Base-by-base conservation (phyloP, 2,113 vertebrate genomes). In the Carlito syrichta region DNA sequence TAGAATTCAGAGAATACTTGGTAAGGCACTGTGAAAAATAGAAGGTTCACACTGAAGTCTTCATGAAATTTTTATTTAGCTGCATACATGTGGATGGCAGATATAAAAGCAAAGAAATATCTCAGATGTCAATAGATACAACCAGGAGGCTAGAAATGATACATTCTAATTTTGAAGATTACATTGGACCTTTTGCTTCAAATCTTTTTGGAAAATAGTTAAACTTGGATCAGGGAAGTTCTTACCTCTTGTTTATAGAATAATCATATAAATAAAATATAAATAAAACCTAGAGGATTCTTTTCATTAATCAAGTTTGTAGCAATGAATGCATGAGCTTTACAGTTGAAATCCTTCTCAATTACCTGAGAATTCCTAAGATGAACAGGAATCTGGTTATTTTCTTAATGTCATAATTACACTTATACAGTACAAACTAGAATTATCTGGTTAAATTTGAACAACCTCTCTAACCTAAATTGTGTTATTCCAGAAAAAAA, bases 381-480 rank as follows among this genome's bases (percentile, higher is more conserved):
- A 83, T 73, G 35, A 96, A 78, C 16, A 43, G 25, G 38, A 62
- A 43, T 20, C 50, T 13, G 32, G 27, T 48, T 82, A 79, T 84
- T 89, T 73, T 79, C 78, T 83, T 89, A 79, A 94, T 76, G 38
- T 77, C 19, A 89, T 82, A 91, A 60, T 7, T 93, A 1, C 2
- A 71, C 9, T 19, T 83, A 73, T 1, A 66, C 52, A 87, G 35
- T 52, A 91, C 11, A 90, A 86, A 50, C 25, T 60, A 88, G 13
- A 89, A 48, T 88, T 85, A 86, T 69, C 27, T 69, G 95, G 73
- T 66, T 94, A 96, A 95, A 87, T 50, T 30, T 82, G 54, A 95
- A 92, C 32, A 48, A 48, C 32, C 10, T 89, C 50, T 87, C 25
- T 38, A 95, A 76, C 14, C 14, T 58, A 73, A 87, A 56, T 10